Evolutionary conservation across 23 tunicate genomes (phyloP).

Genomic region (Halocynthia aurantium): DNA sequence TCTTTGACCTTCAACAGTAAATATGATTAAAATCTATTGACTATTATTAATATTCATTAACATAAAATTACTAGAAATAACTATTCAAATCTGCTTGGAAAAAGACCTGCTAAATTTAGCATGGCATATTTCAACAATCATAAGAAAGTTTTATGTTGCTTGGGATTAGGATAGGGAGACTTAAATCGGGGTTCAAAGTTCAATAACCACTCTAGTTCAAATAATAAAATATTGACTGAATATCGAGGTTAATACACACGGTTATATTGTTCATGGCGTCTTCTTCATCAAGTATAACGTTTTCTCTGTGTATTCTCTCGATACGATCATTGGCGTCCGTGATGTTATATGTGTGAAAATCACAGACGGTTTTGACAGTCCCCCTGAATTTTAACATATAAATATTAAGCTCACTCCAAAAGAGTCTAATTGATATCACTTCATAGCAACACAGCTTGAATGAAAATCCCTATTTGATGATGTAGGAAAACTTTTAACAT

Average conservation of each 20-base stretch:
- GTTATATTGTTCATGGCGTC: slow-evolving; percentile 36
- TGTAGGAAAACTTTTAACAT: background rate
- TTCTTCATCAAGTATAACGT: slow-evolving; percentile 72
- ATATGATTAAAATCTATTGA: background rate
- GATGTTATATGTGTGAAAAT: slow-evolving; percentile 32
- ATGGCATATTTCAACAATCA: background rate
- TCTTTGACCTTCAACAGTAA: slow-evolving; percentile 25
- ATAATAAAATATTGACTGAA: too few species aligned
- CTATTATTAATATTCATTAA: background rate
- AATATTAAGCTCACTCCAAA: too few species aligned
- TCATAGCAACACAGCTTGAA: too few species aligned
- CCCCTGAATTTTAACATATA: slow-evolving; percentile 22
- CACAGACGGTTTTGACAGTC: slow-evolving; percentile 19
- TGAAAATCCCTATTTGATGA: background rate
- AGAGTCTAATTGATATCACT: too few species aligned
- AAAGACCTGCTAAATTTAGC: background rate
- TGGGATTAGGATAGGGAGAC: background rate
- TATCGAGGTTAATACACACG: background rate
- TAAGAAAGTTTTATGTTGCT: background rate
- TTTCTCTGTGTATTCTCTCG: slow-evolving; percentile 35
- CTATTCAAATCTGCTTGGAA: background rate
- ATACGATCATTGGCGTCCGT: slow-evolving; percentile 25
- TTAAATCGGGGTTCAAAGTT: background rate
- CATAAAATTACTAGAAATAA: background rate
- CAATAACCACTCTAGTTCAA: background rate